Conservation (phyloP, 1,140 invertebrate genomes). For the Penaeus chinensis region DNA sequence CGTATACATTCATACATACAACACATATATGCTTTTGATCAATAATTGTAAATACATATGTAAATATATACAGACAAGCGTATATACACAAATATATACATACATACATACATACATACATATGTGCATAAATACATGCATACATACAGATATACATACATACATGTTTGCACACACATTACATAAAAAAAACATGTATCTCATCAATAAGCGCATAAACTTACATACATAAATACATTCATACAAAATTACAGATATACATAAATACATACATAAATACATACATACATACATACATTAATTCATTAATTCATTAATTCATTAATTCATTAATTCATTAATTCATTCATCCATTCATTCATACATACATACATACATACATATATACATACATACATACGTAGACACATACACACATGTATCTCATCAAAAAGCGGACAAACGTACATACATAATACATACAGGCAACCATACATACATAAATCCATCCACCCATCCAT, state of each 20-base stretch:
- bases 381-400: background rate
- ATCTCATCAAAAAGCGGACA: background rate
- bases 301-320: too few species aligned
- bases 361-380: background rate
- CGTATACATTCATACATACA: background rate
- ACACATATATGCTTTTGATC: background rate
- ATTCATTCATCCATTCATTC: too few species aligned
- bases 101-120: background rate
- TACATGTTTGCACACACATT: background rate
- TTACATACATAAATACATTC: too few species aligned
- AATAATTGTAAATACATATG: background rate
- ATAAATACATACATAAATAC: background rate
- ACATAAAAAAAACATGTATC: too few species aligned
- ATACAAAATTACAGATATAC: background rate
- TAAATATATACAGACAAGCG: background rate
- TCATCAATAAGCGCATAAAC: too few species aligned
- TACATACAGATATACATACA: background rate
- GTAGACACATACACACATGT: background rate
- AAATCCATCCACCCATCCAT: background rate
- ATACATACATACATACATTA: background rate
- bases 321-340: too few species aligned
- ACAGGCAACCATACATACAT: background rate
- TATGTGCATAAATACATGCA: background rate
- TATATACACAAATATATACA: background rate
- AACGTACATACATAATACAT: background rate